Conservation (phyloP, 2,113 vertebrate genomes). For the Tenebrosternarchus preto region DNA sequence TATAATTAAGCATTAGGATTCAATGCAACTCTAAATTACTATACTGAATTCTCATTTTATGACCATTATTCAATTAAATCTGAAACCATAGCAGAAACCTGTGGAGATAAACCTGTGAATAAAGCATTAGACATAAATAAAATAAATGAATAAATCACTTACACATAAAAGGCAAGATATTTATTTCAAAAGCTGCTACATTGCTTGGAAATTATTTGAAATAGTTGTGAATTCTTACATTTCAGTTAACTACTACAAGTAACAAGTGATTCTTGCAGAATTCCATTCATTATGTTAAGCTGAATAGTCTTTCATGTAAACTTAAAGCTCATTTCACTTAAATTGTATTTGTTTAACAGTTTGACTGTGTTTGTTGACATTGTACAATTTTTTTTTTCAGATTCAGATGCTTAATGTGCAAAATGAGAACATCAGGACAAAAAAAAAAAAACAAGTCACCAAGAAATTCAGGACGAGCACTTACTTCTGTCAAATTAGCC, state of each 20-base stretch:
- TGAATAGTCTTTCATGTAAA: neutral
- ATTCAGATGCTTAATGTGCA: no score
- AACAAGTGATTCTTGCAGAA: neutral
- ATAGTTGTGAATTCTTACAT: neutral
- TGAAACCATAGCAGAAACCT: neutral
- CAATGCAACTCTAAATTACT: neutral
- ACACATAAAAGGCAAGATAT: neutral
- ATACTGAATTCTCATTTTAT: neutral
- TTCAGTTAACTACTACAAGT: neutral
- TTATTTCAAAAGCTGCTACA: neutral
- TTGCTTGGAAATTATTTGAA: neutral
- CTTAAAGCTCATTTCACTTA: neutral
- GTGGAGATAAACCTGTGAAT: neutral
- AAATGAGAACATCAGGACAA: no score
- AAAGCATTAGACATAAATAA: no score
- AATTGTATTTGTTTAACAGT: neutral
- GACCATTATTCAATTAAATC: neutral
- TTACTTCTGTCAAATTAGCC: no score
- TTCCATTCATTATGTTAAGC: neutral
- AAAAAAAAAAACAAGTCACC: no score
- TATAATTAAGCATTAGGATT: slow-evolving; percentile 10
- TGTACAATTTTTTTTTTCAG: no score
- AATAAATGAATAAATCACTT: no score
- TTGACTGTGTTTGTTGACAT: no score
- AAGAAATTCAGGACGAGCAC: no score